Conservation (phyloP, 2,113 vertebrate species). For the Psilopogon haemacephalus region DNA sequence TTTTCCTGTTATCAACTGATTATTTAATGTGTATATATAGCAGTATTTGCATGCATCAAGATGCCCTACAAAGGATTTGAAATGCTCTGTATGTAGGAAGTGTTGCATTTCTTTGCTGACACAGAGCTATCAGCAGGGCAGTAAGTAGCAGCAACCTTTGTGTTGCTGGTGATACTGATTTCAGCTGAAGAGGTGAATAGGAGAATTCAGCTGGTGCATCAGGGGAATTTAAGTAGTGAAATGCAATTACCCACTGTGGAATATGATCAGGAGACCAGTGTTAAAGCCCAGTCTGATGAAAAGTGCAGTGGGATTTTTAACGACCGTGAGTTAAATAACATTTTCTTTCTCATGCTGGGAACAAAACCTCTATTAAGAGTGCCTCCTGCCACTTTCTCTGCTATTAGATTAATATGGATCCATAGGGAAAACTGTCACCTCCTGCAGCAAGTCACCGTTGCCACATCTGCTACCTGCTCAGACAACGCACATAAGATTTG, state of each 20-base stretch:
- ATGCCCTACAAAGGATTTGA: constrained; percentile 26
- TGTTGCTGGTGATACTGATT: background rate
- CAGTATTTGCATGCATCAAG: background rate
- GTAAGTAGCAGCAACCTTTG: background rate
- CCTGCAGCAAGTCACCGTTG: accelerated
- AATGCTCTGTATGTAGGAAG: background rate
- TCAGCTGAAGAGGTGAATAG: background rate
- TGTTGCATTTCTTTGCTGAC: background rate
- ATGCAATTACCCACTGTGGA: background rate
- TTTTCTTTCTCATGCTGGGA: background rate
- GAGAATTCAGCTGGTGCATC: background rate
- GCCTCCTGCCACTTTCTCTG: background rate
- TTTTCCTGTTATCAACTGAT: constrained; percentile 43
- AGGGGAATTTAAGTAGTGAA: constrained; percentile 11
- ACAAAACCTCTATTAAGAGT: constrained; percentile 12
- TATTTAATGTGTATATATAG: background rate
- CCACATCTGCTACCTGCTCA: background rate
- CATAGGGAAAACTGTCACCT: background rate
- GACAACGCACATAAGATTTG: accelerated
- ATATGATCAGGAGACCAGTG: background rate
- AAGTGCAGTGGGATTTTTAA: background rate
- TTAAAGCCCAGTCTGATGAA: background rate
- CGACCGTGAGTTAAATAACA: background rate
- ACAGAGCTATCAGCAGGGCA: background rate
- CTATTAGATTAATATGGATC: accelerated